Evolutionary conservation across 2,888 invertebrate genomes (phyloP).

Genomic region (Acanthosoma haemorrhoidale): DNA sequence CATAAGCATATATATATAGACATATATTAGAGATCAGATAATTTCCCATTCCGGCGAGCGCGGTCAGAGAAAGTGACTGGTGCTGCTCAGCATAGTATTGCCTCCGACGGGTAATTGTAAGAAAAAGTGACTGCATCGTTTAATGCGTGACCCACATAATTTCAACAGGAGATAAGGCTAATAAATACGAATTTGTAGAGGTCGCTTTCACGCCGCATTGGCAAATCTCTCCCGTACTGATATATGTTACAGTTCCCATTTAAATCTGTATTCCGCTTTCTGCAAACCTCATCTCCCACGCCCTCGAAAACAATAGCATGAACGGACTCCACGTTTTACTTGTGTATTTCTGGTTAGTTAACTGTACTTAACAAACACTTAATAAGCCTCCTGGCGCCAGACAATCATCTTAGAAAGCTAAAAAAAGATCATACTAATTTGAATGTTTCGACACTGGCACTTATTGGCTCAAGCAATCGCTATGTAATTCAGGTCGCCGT

Average conservation of each 20-base stretch:
- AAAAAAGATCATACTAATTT: slow-evolving; percentile 1
- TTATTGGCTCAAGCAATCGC: background rate
- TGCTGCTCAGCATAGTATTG: background rate
- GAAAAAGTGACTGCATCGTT: background rate
- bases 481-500: background rate
- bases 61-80: background rate
- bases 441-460: background rate
- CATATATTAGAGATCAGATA: no score
- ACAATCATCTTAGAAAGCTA: background rate
- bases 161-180: background rate
- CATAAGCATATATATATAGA: no score
- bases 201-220: background rate
- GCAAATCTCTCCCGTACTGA: no score
- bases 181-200: background rate
- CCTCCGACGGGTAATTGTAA: background rate
- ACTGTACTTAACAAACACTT: no score
- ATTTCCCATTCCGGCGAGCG: background rate
- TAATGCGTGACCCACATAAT: background rate
- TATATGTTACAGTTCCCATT: no score
- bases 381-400: background rate
- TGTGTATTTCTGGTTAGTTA: background rate
- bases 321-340: no score
- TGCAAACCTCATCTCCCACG: no score
- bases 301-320: no score
- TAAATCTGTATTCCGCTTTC: no score